A percentile compares a stretch with the other conserved stretches of the same genome.
These are phyloP conservation scores for Drosophila yakuba DNA, from an alignment of 1,140 invertebrate species.

Conservation along the genomic window DNA sequence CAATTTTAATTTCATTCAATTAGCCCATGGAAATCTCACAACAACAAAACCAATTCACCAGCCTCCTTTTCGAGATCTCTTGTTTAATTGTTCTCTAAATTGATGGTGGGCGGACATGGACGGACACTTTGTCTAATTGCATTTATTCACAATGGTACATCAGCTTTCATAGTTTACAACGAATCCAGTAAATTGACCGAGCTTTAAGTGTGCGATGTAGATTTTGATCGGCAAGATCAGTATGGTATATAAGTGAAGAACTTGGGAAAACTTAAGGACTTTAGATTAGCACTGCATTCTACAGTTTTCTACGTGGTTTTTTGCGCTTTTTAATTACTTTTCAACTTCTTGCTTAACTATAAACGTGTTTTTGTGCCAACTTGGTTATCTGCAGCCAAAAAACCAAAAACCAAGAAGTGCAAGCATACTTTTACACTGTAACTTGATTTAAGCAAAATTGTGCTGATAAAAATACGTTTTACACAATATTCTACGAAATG, in stretches of 20 bases:
- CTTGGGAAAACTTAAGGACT: too few relatives aligned
- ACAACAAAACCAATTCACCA: conserved; percentile 46
- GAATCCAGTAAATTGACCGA: conserved; percentile 21
- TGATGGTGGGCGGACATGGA: conserved; percentile 68
- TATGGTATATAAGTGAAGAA: neutral
- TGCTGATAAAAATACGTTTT: conserved; percentile 24
- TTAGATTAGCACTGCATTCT: too few relatives aligned
- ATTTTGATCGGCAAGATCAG: conserved; percentile 15
- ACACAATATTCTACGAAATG: conserved; percentile 17
- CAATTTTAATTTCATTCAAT: conserved; percentile 78
- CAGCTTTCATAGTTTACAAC: conserved; percentile 41
- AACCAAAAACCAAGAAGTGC: neutral
- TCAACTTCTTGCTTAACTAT: neutral
- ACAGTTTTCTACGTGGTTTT: too few relatives aligned
- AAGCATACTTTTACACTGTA: conserved; percentile 2
- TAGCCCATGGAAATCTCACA: conserved; percentile 72
- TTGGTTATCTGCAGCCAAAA: neutral
- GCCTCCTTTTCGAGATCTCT: conserved; percentile 17
- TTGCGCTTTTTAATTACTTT: neutral
- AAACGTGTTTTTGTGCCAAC: neutral
- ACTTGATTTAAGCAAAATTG: neutral
- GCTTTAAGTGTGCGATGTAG: neutral
- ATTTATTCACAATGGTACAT: conserved; percentile 57
- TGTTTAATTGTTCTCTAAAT: conserved; percentile 67
- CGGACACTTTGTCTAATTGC: conserved; percentile 65